A percentile compares a stretch with the other conserved stretches of the same genome.
Evolutionary conservation across 2,113 vertebrate species (phyloP).

Genomic region (Trogon surrucura): DNA sequence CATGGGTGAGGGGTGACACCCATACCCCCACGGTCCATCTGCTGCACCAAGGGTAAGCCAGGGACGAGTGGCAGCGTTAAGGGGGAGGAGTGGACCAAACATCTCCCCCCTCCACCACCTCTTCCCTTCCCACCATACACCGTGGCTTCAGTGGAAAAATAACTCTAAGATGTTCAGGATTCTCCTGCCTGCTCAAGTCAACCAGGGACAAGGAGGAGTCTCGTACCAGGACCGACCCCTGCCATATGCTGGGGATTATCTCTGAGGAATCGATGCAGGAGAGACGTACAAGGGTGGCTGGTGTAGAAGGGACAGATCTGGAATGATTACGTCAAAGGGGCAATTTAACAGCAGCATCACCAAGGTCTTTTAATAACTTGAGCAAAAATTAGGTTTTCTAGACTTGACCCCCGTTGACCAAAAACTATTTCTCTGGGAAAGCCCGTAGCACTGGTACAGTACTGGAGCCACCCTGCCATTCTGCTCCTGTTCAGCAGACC

Average conservation of each 20-base stretch:
- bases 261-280: background rate
- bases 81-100: background rate
- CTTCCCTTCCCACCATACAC: background rate
- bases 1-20: background rate
- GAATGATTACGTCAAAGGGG: background rate
- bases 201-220: background rate
- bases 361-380: background rate
- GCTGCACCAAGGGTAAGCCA: background rate
- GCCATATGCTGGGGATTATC: constrained; percentile 40
- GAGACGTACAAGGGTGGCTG: background rate
- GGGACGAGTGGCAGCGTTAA: background rate
- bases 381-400: background rate
- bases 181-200: background rate
- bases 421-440: background rate
- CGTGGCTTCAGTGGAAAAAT: background rate
- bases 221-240: background rate
- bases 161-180: background rate
- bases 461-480: background rate
- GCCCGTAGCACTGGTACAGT: too few relatives aligned
- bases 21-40: background rate
- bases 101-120: too few relatives aligned
- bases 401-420: rapidly evolving
- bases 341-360: background rate
- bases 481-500: background rate
- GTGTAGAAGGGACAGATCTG: background rate